Conservation (phyloP, 2,888 invertebrate genomes). For the Criorhina ranunculi region DNA sequence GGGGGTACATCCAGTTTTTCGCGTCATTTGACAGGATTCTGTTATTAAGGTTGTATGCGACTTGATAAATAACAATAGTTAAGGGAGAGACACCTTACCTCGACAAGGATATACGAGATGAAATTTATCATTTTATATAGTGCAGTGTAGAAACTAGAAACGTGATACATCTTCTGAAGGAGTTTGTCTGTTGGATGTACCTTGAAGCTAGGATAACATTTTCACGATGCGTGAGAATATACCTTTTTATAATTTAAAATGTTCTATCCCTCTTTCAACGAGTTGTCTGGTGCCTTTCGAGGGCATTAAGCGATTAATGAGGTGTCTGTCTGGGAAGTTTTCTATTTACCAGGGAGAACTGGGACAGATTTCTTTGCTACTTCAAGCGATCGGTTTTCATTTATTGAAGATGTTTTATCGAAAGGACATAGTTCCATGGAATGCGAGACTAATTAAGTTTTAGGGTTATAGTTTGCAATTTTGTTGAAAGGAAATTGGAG, state of each 20-base stretch:
- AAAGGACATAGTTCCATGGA: neutral
- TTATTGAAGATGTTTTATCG: neutral
- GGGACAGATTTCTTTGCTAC: constrained; percentile 3
- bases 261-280: constrained; percentile 18
- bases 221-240: constrained; percentile 23
- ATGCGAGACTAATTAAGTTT: neutral
- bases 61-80: constrained; percentile 55
- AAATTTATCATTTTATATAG: constrained; percentile 27
- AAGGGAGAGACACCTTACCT: constrained; percentile 23
- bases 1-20: neutral
- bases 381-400: neutral
- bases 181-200: neutral
- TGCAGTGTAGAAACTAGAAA: constrained; percentile 21
- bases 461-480: neutral
- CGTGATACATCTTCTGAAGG: neutral
- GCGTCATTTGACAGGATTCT: constrained; percentile 17
- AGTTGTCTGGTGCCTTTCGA: neutral
- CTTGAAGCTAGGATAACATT: constrained; percentile 28
- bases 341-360: neutral
- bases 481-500: no score
- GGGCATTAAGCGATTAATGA: constrained; percentile 35
- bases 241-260: neutral
- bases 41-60: constrained; percentile 57
- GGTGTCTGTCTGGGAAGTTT: constrained; percentile 33
- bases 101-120: constrained; percentile 35